Evolutionary conservation across 2,888 invertebrate genomes (phyloP).

Genomic region (Bombylius major): DNA sequence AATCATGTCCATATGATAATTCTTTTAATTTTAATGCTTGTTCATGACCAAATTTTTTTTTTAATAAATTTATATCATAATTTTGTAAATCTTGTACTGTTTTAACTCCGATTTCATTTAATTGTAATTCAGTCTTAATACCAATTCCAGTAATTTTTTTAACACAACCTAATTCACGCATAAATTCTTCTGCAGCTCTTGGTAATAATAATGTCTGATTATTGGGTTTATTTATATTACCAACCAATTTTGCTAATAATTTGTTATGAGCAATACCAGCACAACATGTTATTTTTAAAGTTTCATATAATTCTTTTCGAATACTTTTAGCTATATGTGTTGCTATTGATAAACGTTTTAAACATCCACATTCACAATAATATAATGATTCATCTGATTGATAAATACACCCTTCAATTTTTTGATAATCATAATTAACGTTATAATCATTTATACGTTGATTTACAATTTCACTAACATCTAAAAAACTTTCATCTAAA

Average conservation of each 20-base stretch:
- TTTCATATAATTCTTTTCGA: conserved; percentile 50
- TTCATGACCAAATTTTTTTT: conserved; percentile 52
- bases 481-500: conserved; percentile 74
- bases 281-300: conserved; percentile 63
- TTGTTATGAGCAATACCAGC: conserved; percentile 79
- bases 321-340: conserved; percentile 66
- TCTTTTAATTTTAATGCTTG: conserved; percentile 56
- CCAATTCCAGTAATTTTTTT: conserved; percentile 66
- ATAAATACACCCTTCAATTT: conserved; percentile 42
- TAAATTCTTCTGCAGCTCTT: conserved; percentile 49
- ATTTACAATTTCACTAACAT: conserved; percentile 50
- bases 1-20: conserved; percentile 63
- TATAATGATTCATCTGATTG: conserved; percentile 43
- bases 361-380: conserved; percentile 64
- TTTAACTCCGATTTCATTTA: conserved; percentile 51
- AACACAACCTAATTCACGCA: conserved; percentile 49
- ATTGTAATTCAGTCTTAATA: conserved; percentile 49
- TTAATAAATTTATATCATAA: conserved; percentile 43
- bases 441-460: conserved; percentile 14
- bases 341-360: conserved; percentile 52
- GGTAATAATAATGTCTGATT: conserved; percentile 70
- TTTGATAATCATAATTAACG: background rate
- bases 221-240: conserved; percentile 63
- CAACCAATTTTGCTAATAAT: conserved; percentile 64
- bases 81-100: conserved; percentile 56